Conservation (phyloP, 2,113 vertebrate species). For the Cinclus cinclus region DNA sequence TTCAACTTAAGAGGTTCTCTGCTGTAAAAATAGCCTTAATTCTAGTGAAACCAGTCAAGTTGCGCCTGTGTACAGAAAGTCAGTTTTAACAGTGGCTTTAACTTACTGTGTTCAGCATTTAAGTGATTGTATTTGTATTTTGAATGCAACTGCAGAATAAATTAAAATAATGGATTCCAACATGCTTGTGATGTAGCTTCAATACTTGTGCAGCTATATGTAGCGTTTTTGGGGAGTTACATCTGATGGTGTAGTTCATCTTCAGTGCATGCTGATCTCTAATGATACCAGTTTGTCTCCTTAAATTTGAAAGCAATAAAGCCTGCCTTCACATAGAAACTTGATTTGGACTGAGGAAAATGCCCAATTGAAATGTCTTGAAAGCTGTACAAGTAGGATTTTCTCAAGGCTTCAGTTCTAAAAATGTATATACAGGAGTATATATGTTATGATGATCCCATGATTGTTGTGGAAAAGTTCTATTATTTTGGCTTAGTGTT, state of each 20-base stretch:
- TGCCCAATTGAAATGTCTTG: not conserved
- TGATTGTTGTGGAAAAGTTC: not conserved
- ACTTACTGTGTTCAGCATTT: not conserved
- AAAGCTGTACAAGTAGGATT: not conserved
- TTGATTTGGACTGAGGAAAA: not conserved
- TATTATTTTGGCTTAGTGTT: not conserved
- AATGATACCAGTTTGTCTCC: not conserved
- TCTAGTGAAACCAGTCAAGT: not conserved
- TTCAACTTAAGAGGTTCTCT: not conserved
- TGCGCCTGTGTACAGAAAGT: not conserved
- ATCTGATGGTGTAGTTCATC: not conserved
- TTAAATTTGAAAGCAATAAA: not conserved
- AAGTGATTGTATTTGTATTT: constrained; percentile 5
- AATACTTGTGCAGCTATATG: not conserved
- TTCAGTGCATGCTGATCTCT: not conserved
- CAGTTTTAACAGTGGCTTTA: not conserved
- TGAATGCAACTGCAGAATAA: constrained; percentile 3
- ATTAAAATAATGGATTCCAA: constrained; percentile 8
- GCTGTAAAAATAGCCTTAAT: not conserved
- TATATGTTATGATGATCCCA: not conserved
- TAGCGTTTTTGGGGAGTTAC: not conserved
- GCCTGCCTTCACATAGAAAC: not conserved
- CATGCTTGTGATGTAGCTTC: not conserved
- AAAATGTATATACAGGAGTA: accelerated
- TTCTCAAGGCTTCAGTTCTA: not conserved